These are phyloP conservation scores for Maniola hyperantus DNA, from an alignment of 2,888 invertebrate genomes.

Conservation along the genomic window DNA sequence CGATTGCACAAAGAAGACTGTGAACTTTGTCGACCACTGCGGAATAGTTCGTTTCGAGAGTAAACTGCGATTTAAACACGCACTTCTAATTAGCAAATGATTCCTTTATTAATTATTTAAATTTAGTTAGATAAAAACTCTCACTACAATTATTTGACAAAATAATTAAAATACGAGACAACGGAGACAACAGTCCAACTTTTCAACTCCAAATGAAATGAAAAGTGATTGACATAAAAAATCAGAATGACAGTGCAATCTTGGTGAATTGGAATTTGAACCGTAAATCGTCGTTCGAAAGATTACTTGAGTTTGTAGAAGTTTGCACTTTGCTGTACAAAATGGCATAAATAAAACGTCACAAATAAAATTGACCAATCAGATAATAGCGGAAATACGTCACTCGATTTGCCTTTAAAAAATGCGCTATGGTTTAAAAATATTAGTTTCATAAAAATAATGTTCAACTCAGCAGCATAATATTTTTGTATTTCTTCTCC, in stretches of 20 bases:
- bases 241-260: slow-evolving; percentile 8
- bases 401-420: neutral
- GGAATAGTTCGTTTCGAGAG: slow-evolving; percentile 37
- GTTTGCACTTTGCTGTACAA: too few species aligned
- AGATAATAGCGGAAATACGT: neutral
- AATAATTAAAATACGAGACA: neutral
- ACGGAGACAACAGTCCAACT: slow-evolving; percentile 8
- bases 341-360: too few species aligned
- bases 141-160: slow-evolving; percentile 1
- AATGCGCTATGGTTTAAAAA: neutral
- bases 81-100: slow-evolving; percentile 5
- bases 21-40: slow-evolving; percentile 53
- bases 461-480: too few species aligned
- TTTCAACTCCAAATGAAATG: slow-evolving; percentile 5
- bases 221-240: neutral
- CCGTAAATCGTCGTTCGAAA: neutral
- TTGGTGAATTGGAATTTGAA: slow-evolving; percentile 7
- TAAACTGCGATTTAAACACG: slow-evolving; percentile 10
- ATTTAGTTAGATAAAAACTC: neutral
- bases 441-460: too few species aligned
- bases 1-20: slow-evolving; percentile 44
- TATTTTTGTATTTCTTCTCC: too few species aligned
- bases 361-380: neutral
- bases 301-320: neutral
- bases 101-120: neutral